These are phyloP conservation scores for Hydrophis major DNA, from an alignment of 2,797 vertebrate species.

Conservation along the genomic window DNA sequence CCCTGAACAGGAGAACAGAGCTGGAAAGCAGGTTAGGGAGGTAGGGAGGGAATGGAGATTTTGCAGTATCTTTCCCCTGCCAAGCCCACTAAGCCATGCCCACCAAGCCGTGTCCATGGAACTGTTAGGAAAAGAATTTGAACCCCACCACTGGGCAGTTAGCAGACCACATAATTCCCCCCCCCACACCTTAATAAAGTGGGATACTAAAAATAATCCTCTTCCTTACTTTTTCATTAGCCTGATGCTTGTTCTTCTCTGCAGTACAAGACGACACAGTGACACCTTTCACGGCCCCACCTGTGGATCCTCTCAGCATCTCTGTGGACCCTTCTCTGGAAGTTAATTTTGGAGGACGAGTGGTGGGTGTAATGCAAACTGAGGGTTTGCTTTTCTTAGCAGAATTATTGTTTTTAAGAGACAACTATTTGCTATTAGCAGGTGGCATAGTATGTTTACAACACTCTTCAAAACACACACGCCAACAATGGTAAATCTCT, in stretches of 20 bases:
- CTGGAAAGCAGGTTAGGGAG: too few species aligned
- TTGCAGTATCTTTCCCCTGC: too few species aligned
- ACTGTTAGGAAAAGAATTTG: too few species aligned
- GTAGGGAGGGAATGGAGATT: too few species aligned
- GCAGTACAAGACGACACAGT: background rate
- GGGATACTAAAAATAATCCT: background rate
- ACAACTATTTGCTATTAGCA: background rate
- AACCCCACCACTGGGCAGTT: background rate
- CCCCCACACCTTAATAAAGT: background rate
- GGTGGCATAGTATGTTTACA: background rate
- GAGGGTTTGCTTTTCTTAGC: background rate
- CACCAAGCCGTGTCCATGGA: too few species aligned
- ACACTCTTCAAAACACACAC: background rate
- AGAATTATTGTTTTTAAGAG: background rate
- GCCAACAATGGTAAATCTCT: background rate
- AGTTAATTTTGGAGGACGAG: conserved; percentile 44
- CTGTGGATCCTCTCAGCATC: accelerated
- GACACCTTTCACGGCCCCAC: background rate
- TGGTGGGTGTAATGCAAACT: conserved; percentile 12
- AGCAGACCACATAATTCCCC: background rate
- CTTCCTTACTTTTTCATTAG: background rate
- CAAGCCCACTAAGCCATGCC: too few species aligned
- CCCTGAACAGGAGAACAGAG: too few species aligned
- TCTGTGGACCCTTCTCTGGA: conserved; percentile 18
- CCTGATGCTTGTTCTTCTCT: background rate